Conservation (phyloP, 2,888 invertebrate genomes). For the Pardosa pseudoannulata region DNA sequence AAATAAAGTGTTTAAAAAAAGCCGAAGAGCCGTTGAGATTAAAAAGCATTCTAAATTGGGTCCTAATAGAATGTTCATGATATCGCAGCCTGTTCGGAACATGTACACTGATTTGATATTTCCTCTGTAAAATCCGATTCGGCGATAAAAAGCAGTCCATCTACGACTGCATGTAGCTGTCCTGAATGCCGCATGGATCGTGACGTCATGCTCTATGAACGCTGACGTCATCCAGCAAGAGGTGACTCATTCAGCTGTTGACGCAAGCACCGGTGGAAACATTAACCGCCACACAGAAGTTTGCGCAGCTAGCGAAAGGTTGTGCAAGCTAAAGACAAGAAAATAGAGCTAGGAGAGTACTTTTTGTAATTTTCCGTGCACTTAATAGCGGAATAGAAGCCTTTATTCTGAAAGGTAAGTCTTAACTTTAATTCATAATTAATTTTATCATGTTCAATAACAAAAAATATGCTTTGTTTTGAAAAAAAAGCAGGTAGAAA, state of each 20-base stretch:
- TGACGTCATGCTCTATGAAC: constrained; percentile 68
- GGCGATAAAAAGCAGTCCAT: constrained; percentile 27
- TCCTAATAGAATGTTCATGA: no score
- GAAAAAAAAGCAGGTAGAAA: neutral
- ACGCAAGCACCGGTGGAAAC: constrained; percentile 62
- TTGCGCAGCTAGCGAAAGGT: constrained; percentile 20
- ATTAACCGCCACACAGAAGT: constrained; percentile 25
- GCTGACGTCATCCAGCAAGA: constrained; percentile 57
- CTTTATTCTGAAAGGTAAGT: constrained; percentile 14
- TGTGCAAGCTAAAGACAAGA: neutral
- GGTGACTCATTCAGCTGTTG: constrained; percentile 59
- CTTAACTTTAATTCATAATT: neutral
- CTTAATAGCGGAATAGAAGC: neutral
- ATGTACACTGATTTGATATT: no score
- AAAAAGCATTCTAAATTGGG: no score
- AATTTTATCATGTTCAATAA: neutral
- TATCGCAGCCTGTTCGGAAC: no score
- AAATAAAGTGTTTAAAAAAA: no score
- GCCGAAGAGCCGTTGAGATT: no score
- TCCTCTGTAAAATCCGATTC: no score
- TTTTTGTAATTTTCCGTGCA: constrained; percentile 4
- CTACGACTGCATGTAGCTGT: constrained; percentile 58
- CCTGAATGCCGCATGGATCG: constrained; percentile 68
- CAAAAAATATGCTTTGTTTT: neutral
- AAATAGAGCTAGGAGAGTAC: neutral